Base-by-base conservation (phyloP, 2,888 invertebrate species). In the Listrodromus nycthemerus region DNA sequence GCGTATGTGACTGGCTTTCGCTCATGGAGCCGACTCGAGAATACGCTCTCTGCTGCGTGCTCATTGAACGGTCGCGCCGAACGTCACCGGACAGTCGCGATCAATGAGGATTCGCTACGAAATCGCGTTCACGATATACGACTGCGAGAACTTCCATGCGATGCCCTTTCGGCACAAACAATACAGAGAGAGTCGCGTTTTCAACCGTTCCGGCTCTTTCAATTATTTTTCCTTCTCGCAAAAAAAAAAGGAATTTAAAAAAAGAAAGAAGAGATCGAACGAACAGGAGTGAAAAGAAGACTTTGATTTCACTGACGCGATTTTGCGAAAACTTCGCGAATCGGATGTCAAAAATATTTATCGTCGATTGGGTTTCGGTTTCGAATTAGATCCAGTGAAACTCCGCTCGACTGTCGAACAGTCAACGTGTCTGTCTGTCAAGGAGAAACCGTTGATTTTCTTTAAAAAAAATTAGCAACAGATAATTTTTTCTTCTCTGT, bases 21-120 rank as follows among this genome's bases (percentile, higher is more conserved):
- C 58, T 77, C 83, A 80, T 65, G 24, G 48, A 52, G 69, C 48
- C 21, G 50, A 7, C 37, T 50, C 55, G 58, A 61, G 45, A 73
- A 41, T 61, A 52, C 58, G 58, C 37, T 61, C 27, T 65, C 52
- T 52, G 45, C 52, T 52, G 30, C 33, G n/a, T 61, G 69, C 55
- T 71, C 50, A 83, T 80, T 55, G 73, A 73, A 76, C 50, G 30
- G 69, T 61, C 63, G n/a, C 58, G 52, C 61, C 41, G 71, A 76
- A 76, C 58, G 45, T 16, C 55, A 50, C 45, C 69, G 75, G 79
- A 83, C 69, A 45, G 55, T 61, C 61, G 63, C 80, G 80, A 83
- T 83, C 80, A 77, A 83, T 80, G 77, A 67, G 77, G 52, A 80
- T 73, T 80, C 73, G 63, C 69, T 55, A 80, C 76, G 27, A 24